These are phyloP conservation scores for Acanthurus leucopareius DNA, from an alignment of 2,797 vertebrate genomes.

Conservation along the genomic window DNA sequence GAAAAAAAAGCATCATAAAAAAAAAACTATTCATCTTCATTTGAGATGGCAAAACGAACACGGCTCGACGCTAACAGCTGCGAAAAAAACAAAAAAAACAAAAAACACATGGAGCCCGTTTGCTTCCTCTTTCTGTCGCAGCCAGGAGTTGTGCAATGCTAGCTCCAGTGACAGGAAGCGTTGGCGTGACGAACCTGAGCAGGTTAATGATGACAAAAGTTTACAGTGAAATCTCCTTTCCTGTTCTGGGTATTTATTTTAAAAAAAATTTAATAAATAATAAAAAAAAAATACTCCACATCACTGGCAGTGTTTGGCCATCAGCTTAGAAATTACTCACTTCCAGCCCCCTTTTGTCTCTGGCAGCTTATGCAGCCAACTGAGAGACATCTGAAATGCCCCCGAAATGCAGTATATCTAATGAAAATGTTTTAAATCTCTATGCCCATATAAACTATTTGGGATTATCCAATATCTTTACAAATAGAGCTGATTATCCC, in stretches of 20 bases:
- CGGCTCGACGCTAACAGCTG: conserved; percentile 4
- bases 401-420: conserved; percentile 75
- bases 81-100: conserved; percentile 9
- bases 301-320: conserved; percentile 32
- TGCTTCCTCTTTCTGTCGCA: not conserved
- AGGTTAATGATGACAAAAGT: conserved; percentile 18
- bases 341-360: conserved; percentile 64
- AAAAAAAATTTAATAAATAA: conserved; percentile 17
- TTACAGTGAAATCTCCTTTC: conserved; percentile 32
- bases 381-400: conserved; percentile 77
- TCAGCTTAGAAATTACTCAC: conserved; percentile 42
- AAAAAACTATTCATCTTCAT: conserved; percentile 32
- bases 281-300: conserved; percentile 15
- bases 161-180: conserved; percentile 31
- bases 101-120: not conserved
- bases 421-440: conserved; percentile 86
- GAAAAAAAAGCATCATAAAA: conserved; percentile 13
- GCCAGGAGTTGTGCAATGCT: conserved; percentile 13
- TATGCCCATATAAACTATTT: conserved; percentile 82
- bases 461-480: conserved; percentile 88
- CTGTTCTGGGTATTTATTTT: too few relatives aligned
- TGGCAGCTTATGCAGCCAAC: conserved; percentile 48
- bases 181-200: conserved; percentile 6
- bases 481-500: conserved; percentile 88
- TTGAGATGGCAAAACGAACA: conserved; percentile 14